Evolutionary conservation across 2,113 vertebrate species (phyloP), one percentile per base, ranked within the genome.

Genomic region (Athene noctua): DNA sequence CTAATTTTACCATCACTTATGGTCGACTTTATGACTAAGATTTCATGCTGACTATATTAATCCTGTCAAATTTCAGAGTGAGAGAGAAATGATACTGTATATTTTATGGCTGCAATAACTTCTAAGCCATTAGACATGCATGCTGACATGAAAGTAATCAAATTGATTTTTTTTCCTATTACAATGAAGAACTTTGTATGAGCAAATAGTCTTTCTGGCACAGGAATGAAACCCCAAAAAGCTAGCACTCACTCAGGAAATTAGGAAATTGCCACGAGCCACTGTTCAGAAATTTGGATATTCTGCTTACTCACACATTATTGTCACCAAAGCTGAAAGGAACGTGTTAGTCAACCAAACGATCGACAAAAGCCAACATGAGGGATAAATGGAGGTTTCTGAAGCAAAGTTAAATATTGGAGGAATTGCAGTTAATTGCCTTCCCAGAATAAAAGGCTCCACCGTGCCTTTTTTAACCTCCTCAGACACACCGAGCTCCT

Each of bases 251-350:
- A 6, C 94, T 97, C 97, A 98, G 98, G 98, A 98, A 98, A 98
- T 98, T 90, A 98, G 97, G 98, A 98, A 97, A 98, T 96, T 93
- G 85, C 96, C 97, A 97, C 92, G 46, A 97, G 97, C 94, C 97
- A 97, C 94, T 90, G 72, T 87, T 96, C 85, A 97, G 97, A 97
- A 96, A 97, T 92, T 8, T 11, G 88, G 92, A 88, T 88, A 95
- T 91, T 97, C 95, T 97, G 97, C 94, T 95, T 88, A 97, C 97
- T 98, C 98, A 97, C 97, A 96, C 91, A 95, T 66, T 90, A 93
- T 80, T 97, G 98, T 96, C 98, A 98, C 96, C 90, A 90, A 96
- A 96, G 97, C 97, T 97, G 96, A 97, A 90, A 90, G 88, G 88
- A 97, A 89, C 86, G 32, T 0, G 71, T 88, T 96, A 92, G 83